Evolutionary conservation across 1,140 invertebrate species (phyloP).

Genomic region (Drosophila pseudoobscura): DNA sequence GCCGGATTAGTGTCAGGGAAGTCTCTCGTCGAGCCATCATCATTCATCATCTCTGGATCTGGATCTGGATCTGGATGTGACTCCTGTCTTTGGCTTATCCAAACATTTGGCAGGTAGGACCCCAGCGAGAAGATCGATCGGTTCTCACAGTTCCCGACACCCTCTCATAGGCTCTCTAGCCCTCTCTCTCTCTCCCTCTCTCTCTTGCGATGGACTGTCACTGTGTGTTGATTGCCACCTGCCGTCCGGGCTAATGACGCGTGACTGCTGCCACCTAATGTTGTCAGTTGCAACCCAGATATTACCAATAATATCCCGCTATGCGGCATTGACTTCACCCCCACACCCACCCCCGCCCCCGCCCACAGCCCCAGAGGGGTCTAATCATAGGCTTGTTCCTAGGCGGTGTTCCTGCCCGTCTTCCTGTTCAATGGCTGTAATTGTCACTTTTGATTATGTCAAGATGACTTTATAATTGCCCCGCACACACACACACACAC

Average conservation of each 20-base stretch:
- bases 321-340: conserved; percentile 57
- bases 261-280: conserved; percentile 52
- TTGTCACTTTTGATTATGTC: conserved; percentile 83
- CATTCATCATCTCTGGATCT: conserved; percentile 59
- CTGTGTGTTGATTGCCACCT: conserved; percentile 53
- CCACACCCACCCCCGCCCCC: conserved; percentile 5
- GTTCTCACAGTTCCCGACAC: background rate
- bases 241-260: conserved; percentile 63
- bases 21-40: conserved; percentile 29
- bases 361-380: background rate
- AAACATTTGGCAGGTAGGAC: conserved; percentile 36
- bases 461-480: conserved; percentile 83
- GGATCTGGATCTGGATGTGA: no score
- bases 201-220: conserved; percentile 5
- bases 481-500: conserved; percentile 45
- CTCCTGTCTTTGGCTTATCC: conserved; percentile 6
- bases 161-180: conserved; percentile 17
- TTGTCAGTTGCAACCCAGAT: conserved; percentile 35
- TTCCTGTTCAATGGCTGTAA: conserved; percentile 79
- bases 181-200: background rate
- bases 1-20: conserved; percentile 61
- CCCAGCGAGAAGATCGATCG: conserved; percentile 50
- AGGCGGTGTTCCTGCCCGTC: conserved; percentile 15
- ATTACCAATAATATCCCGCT: conserved; percentile 45
- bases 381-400: conserved; percentile 53